Evolutionary conservation across 2,797 vertebrate species (phyloP), one percentile per base, ranked within the genome.

Genomic region (Coilia nasus): DNA sequence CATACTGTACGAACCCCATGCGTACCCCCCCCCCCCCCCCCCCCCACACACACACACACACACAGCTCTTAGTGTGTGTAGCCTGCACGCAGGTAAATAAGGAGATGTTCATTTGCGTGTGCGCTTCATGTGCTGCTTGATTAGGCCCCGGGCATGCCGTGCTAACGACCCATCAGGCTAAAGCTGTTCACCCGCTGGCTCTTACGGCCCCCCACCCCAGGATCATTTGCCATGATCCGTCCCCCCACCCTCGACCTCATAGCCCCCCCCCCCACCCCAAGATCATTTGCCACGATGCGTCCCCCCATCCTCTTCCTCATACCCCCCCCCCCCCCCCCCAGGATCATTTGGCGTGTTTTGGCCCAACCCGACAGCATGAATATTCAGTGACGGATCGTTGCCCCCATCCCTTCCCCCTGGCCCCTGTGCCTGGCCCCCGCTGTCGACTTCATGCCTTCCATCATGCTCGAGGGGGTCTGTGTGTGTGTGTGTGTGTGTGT

Each of bases 311-410:
- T 41, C 35, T 2, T 5, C 35, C 35, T 41, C 35, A 41, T 5
- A 41, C 2, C 35, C 35, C 35, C 35, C 35, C n/a, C n/a, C n/a
- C n/a, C 81, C 81, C 41, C 57, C 84, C 75, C 50, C 62, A 31
- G 25, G 71, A 82, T 57, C 78, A 88, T 88, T 81, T 35, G 83
- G 23, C 87, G 81, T 80, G 28, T 59, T 75, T n/a, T 56, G 2
- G 80, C 83, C 10, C 1, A 28, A 82, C 81, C 81, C n/a, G 80
- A 47, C 23, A 54, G 81, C 82, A 83, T 62, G 82, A 62, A 83
- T 83, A 62, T 54, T 83, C 28, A 35, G 57, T 23, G 21, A 12
- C 50, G 19, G 57, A 59, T 59, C n/a, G 2, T 80, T 41, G 35
- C 35, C 35, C 35, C 35, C 35, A 23, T 56, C 64, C 86, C 50